Evolutionary conservation across 2,113 vertebrate species (phyloP), one percentile per base, ranked within the genome.

Genomic region (Tupaia chinensis): DNA sequence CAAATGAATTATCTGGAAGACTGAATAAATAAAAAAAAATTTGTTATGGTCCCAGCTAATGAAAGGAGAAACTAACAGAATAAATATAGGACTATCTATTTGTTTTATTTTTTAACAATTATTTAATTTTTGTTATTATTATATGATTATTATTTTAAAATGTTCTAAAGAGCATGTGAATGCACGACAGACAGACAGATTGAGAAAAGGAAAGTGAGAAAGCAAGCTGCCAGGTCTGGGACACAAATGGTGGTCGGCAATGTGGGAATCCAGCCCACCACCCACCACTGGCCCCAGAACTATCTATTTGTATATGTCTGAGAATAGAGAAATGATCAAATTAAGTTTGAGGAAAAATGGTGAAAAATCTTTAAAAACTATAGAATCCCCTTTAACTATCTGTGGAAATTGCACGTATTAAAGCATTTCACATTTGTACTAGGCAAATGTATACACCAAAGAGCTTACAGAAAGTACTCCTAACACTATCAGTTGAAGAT

Each of bases 1-100:
- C 86, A 96, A 96, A 93, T 77, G 14, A 56, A 96, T 89, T 89
- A 79, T 87, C 44, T 95, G 61, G 72, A 96, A 93, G 66, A 96
- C 0, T 80, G 32, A 88, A 92, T 96, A 95, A 87, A 85, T 78
- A 91, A 87, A 95, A 89, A 61, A 81, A 54, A 82, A 90, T 85
- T 90, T 95, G 72, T 44, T 92, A 97, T 88, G 54, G 76, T 79
- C 8, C 32, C 10, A 84, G 53, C 0, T 76, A 86, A 58, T 70
- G 79, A 60, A 80, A 54, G 32, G 23, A 94, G 34, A 94, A 94
- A 54, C 19, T 76, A 76, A 72, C 9, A 72, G 19, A 87, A 93
- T 93, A 89, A 97, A 83, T 80, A 93, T 1, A 66, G 20, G 22
- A 79, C 27, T 34, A 83, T 1, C 17, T 22, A 54, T 56, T 89